A percentile compares a stretch with the other conserved stretches of the same genome.
phyloP scores from a whole-genome alignment of 2,888 invertebrate species.

The Dinocampus coccinellae region DNA sequence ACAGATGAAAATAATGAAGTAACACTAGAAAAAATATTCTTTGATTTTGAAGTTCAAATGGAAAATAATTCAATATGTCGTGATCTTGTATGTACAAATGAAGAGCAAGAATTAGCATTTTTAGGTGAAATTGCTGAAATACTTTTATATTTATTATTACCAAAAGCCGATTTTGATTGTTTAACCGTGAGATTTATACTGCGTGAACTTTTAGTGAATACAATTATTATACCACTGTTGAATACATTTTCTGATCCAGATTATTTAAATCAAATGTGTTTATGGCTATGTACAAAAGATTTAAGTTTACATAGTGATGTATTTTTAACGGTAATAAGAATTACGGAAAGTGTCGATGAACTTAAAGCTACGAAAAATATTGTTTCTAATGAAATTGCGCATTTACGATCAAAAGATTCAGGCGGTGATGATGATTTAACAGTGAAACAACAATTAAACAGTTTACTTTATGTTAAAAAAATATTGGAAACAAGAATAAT shows the following conservation, averaged over 20 bases:
- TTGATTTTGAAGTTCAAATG: slow-evolving; percentile 89
- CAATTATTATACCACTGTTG: slow-evolving; percentile 79
- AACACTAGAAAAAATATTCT: slow-evolving; percentile 82
- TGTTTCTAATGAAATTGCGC: slow-evolving; percentile 85
- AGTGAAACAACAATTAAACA: slow-evolving; percentile 89
- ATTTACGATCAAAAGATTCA: slow-evolving; percentile 85
- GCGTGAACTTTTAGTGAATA: slow-evolving; percentile 82
- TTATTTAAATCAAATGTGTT: slow-evolving; percentile 89
- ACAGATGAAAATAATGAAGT: slow-evolving; percentile 57
- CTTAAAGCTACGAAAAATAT: slow-evolving; percentile 84
- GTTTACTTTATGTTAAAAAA: slow-evolving; percentile 83
- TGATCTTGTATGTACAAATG: slow-evolving; percentile 83
- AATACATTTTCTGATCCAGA: slow-evolving; percentile 88
- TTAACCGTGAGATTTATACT: slow-evolving; percentile 83
- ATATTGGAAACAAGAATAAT: slow-evolving; percentile 78
- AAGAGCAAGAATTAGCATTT: slow-evolving; percentile 79
- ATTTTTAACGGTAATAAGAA: slow-evolving; percentile 85
- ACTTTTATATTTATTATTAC: slow-evolving; percentile 84
- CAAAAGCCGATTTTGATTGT: slow-evolving; percentile 88
- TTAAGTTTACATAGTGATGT: slow-evolving; percentile 83
- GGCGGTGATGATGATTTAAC: slow-evolving; percentile 86
- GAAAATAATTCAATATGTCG: slow-evolving; percentile 84
- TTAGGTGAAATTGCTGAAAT: slow-evolving; percentile 87
- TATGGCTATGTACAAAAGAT: slow-evolving; percentile 89
- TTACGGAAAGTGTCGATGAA: slow-evolving; percentile 85